Base-by-base conservation (phyloP, 2,113 vertebrate species). In the Marmota monax region DNA sequence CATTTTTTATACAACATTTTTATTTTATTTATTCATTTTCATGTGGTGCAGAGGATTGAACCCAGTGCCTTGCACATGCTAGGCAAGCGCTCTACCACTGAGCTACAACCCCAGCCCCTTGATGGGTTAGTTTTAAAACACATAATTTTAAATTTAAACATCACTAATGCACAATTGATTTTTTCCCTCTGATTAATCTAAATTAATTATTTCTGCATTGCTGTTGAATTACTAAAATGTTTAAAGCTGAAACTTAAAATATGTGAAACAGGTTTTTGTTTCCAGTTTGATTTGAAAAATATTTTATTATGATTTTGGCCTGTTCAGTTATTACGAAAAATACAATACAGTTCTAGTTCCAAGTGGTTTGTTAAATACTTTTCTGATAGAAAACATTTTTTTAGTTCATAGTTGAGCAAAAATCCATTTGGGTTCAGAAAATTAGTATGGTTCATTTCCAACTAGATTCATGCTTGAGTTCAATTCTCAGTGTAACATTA, bases 261-360 rank as follows among this genome's bases (percentile, higher is more conserved):
- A 72, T 17, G 79, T 51, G n/a, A 92, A 74, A 92, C 69, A 63
- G 72, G 56, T 84, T 92, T 63, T 94, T 34, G 63, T 65, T 92
- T 84, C 82, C 25, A 94, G 16, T 53, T 89, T 94, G 53, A 69
- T 56, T 45, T 95, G 58, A 61, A 92, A 95, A 95, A 89, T 70
- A 48, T 80, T 82, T 95, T 96, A 72, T 90, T 87, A 61, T 1
- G 76, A 63, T 84, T 65, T 78, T 90, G 42, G 17, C 37, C 42
- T 92, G 53, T 80, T 93, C 16, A 84, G 32, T 74, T 88, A 88
- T 94, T 88, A 94, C 53, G 79, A 79, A 90, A 95, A 92, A 97
- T 48, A 20, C 12, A 82, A 34, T 82, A 61, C 8, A 83, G 18
- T 90, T 97, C 53, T 89, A 51, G 65, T 72, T 89, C 5, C 20